Conservation (phyloP, 2,113 vertebrate species). For the Tamias sibiricus region DNA sequence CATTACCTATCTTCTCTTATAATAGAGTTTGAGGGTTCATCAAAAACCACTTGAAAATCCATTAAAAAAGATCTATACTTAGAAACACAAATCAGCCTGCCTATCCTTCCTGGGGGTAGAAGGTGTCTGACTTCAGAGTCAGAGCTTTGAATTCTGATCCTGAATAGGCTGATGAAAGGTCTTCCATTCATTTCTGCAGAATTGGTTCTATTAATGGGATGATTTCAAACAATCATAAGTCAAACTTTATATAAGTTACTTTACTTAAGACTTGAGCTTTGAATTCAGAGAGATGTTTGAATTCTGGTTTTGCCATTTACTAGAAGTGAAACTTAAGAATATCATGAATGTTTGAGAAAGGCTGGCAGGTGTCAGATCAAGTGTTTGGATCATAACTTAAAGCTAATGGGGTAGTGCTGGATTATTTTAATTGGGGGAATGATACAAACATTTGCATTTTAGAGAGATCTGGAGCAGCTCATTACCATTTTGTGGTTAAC, state of each 20-base stretch:
- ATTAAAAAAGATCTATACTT: not conserved
- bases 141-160: not conserved
- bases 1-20: not conserved
- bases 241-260: not conserved
- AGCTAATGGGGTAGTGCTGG: not conserved
- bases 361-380: not conserved
- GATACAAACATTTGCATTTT: slow-evolving; percentile 5
- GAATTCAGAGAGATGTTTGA: not conserved
- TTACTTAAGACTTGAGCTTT: not conserved
- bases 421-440: not conserved
- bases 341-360: not conserved
- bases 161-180: not conserved
- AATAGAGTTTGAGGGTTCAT: not conserved
- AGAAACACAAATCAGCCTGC: not conserved
- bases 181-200: not conserved
- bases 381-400: not conserved
- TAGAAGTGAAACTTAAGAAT: not conserved
- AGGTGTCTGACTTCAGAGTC: not conserved
- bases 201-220: not conserved
- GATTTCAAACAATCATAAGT: not conserved
- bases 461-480: not conserved
- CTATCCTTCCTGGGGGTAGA: not conserved
- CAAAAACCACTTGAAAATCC: not conserved
- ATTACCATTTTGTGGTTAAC: not conserved
- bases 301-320: not conserved